phyloP scores from a whole-genome alignment of 2,113 vertebrate genomes.

The Centrocercus urophasianus region DNA sequence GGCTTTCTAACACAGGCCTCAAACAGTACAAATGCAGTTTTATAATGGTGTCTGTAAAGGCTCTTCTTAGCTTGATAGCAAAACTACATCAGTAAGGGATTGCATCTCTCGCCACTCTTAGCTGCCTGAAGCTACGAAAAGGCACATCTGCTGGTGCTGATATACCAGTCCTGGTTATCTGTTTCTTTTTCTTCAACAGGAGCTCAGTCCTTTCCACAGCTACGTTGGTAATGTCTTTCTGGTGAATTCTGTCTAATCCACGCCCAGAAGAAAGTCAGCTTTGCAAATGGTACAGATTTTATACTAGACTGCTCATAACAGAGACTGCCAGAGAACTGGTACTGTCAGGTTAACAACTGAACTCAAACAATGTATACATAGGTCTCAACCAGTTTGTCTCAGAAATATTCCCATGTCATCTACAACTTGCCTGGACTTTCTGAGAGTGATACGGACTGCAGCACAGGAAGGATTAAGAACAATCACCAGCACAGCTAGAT shows the following conservation, averaged over 20 bases:
- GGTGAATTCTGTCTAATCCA: background rate
- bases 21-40: background rate
- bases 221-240: background rate
- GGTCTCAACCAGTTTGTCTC: background rate
- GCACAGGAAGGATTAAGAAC: background rate
- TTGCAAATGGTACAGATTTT: background rate
- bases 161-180: background rate
- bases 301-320: background rate
- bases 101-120: background rate
- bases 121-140: slow-evolving; percentile 3
- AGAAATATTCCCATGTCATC: background rate
- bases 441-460: background rate
- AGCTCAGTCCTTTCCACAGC: background rate
- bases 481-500: background rate
- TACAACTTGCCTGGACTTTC: background rate
- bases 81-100: background rate
- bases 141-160: background rate
- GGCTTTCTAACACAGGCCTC: background rate
- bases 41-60: background rate
- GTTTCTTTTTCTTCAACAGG: background rate
- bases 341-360: background rate
- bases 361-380: background rate
- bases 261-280: background rate
- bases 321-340: background rate
- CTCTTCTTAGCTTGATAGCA: background rate